These are phyloP conservation scores for Cantharis flavilabris DNA, from an alignment of 2,888 invertebrate genomes.

Conservation along the genomic window DNA sequence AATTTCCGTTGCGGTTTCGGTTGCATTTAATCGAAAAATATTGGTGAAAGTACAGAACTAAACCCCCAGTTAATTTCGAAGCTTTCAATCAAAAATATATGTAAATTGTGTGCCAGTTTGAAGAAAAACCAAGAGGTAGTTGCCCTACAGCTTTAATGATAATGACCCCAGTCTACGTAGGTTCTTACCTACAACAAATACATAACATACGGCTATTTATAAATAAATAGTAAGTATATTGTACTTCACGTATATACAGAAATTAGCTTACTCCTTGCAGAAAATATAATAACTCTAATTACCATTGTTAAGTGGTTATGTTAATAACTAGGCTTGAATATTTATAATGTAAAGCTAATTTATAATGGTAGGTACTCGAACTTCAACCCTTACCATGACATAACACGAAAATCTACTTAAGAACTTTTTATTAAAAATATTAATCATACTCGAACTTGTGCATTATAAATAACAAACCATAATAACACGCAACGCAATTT, in stretches of 20 bases:
- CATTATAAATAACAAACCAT: not conserved
- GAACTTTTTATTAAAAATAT: conserved; percentile 7
- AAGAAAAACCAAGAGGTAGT: not conserved
- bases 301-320: not conserved
- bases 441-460: not conserved
- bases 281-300: not conserved
- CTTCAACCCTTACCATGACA: not conserved
- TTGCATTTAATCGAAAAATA: not conserved
- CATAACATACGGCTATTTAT: not conserved
- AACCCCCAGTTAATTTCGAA: not conserved
- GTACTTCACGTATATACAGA: not conserved
- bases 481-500: not conserved
- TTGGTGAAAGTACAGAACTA: not conserved
- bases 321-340: not conserved
- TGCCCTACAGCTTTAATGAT: not conserved
- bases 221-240: not conserved
- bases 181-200: not conserved
- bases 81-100: not conserved
- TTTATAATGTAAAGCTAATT: not conserved
- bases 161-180: not conserved
- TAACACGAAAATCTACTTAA: conserved; percentile 18
- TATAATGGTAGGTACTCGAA: not conserved
- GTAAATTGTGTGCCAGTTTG: not conserved
- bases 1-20: not conserved
- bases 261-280: not conserved